Evolutionary conservation across 2,113 vertebrate species (phyloP), one percentile per base, ranked within the genome.

Genomic region (Dascyllus trimaculatus): DNA sequence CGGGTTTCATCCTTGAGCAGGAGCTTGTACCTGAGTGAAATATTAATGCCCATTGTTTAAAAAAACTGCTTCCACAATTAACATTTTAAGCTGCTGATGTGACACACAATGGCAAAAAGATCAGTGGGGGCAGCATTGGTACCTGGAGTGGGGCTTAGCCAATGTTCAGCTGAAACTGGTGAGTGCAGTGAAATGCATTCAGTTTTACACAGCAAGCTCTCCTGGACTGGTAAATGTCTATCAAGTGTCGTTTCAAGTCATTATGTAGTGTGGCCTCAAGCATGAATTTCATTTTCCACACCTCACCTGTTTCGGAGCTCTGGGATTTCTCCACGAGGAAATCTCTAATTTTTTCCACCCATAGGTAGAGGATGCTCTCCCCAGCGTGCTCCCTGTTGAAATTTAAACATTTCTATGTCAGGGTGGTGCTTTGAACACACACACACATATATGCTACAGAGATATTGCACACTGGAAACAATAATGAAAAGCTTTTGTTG

Each of bases 301-400:
- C 59, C 93, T 89, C 95, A 99, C 98, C 97, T 95, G 95, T 75
- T 78, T 93, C 94, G 77, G 92, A 82, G 26, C 91, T 90, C 60
- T 95, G 95, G 51, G 97, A 94, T 89, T 95, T 97, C 81, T 97
- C 95, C 22, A 95, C 71, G 4, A 99, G 91, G 89, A 97, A 94
- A 82, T 99, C 97, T 84, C 97, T 59, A 54, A 99, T 95, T 88
- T 94, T 97, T 89, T 99, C 98, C 82, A 99, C 97, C 98, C 98
- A 99, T 11, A 97, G 93, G 86, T 97, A 99, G 66, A 99, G 95
- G 90, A 99, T 97, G 89, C 96, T 97, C 92, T 99, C 97, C 80
- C 98, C 98, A 14, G 92, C 79, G 38, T 98, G 96, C 87, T 97
- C 94, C 75, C 98, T 99, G 93, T 80, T 85, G 38, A 74, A 89